phyloP scores from a whole-genome alignment of 2,888 invertebrate genomes.

The Zeuzera pyrina region DNA sequence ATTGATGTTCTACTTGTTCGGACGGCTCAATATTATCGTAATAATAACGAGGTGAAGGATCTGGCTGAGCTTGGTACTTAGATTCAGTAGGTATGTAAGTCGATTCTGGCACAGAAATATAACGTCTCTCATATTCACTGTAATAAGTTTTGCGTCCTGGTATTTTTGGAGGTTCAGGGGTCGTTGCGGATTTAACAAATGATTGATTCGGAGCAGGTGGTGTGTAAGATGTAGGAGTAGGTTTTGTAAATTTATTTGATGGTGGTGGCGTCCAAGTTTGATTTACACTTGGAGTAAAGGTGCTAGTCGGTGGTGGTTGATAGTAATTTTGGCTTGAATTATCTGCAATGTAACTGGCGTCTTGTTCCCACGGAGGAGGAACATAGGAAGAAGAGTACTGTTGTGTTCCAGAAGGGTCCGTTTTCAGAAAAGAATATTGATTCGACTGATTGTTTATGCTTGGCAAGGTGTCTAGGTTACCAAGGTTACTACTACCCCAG shows the following conservation, averaged over 20 bases:
- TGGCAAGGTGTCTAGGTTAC: slow-evolving; percentile 20
- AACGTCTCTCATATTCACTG: slow-evolving; percentile 64
- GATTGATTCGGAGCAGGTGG: slow-evolving; percentile 66
- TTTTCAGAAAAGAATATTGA: slow-evolving; percentile 38
- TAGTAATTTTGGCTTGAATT: slow-evolving; percentile 39
- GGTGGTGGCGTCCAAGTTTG: slow-evolving; percentile 41
- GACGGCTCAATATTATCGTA: slow-evolving; percentile 57
- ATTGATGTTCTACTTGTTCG: slow-evolving; percentile 54
- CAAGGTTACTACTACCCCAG: slow-evolving; percentile 34
- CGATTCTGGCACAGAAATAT: slow-evolving; percentile 61
- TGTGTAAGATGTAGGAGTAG: slow-evolving; percentile 50
- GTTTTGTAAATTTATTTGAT: slow-evolving; percentile 41
- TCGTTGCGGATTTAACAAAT: slow-evolving; percentile 45
- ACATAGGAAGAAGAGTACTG: slow-evolving; percentile 55
- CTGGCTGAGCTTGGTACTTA: slow-evolving; percentile 56
- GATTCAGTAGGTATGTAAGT: slow-evolving; percentile 57
- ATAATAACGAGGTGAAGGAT: slow-evolving; percentile 60
- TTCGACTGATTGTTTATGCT: slow-evolving; percentile 27
- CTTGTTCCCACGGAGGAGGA: slow-evolving; percentile 67
- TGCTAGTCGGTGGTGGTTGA: slow-evolving; percentile 32
- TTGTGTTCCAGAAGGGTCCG: slow-evolving; percentile 39
- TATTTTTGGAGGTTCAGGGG: slow-evolving; percentile 33
- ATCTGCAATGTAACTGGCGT: slow-evolving; percentile 42
- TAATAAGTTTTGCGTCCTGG: slow-evolving; percentile 64
- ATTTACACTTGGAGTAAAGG: slow-evolving; percentile 22